Percentiles rank a stretch among this genome's conserved stretches.
Evolutionary conservation across 2,888 invertebrate genomes (phyloP).

Genomic region (Zootermopsis nevadensis): DNA sequence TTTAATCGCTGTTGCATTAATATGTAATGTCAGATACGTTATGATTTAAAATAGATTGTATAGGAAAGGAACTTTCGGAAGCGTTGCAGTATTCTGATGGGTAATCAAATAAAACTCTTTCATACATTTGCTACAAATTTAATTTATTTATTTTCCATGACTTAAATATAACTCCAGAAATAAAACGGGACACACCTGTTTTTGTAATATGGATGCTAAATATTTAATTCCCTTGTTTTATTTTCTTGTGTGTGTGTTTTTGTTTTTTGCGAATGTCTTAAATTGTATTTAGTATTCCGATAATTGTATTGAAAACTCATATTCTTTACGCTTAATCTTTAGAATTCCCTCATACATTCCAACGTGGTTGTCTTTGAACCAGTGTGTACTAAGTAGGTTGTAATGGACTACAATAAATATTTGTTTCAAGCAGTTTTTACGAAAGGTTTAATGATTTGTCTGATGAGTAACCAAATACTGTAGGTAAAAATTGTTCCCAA

Average conservation of each 20-base stretch:
- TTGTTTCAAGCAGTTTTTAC: neutral
- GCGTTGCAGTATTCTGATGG: too few relatives aligned
- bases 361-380: neutral
- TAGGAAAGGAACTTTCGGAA: too few relatives aligned
- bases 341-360: neutral
- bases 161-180: slow-evolving; percentile 45
- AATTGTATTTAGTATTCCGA: slow-evolving; percentile 17
- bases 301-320: neutral
- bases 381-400: slow-evolving; percentile 33
- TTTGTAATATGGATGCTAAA: slow-evolving; percentile 2
- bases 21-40: too few relatives aligned
- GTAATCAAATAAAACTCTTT: too few relatives aligned
- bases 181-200: slow-evolving; percentile 31
- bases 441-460: neutral
- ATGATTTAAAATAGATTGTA: too few relatives aligned
- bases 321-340: neutral
- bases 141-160: slow-evolving; percentile 47
- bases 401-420: slow-evolving; percentile 11
- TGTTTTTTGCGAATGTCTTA: neutral
- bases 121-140: slow-evolving; percentile 50
- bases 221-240: neutral
- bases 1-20: too few relatives aligned
- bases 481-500: slow-evolving; percentile 19
- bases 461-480: neutral
- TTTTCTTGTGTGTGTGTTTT: too few relatives aligned